A percentile compares a stretch with the other conserved stretches of the same genome.
Conservation (phyloP, 92 coral and sea anemone species). For the Phenganax marumi region DNA sequence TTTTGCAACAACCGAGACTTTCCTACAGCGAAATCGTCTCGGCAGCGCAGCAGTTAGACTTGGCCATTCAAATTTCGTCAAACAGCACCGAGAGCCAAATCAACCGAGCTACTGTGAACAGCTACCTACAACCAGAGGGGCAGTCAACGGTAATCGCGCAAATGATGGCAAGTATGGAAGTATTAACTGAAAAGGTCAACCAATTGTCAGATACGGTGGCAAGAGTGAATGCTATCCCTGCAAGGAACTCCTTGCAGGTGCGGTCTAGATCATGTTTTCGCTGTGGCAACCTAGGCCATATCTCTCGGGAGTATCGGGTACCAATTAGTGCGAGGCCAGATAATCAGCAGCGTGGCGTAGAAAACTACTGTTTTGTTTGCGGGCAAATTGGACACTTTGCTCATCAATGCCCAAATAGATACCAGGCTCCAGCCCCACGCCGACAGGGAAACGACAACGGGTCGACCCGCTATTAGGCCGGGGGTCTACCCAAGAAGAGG, state of each 20-base stretch:
- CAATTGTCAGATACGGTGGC: constrained; percentile 11
- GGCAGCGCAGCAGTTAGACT: constrained; percentile 19
- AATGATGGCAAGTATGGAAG: constrained; percentile 13
- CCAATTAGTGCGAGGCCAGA: background rate
- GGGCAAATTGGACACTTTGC: constrained; percentile 34
- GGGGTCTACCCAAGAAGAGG: background rate
- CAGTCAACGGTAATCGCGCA: constrained; percentile 29
- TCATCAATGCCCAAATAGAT: constrained; percentile 12
- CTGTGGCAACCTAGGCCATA: constrained; percentile 19
- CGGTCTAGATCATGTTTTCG: constrained; percentile 3
- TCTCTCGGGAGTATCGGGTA: background rate
- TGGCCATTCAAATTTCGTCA: constrained; percentile 19
- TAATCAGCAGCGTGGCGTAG: background rate
- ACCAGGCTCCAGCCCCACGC: constrained; percentile 16
- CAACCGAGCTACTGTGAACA: constrained; percentile 3
- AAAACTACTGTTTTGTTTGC: constrained; percentile 7
- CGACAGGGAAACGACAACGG: constrained; percentile 25
- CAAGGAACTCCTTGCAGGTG: constrained; percentile 9
- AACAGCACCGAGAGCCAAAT: constrained; percentile 1
- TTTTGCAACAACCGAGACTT: background rate
- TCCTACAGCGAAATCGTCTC: background rate
- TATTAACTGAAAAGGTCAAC: constrained; percentile 21
- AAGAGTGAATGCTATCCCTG: constrained; percentile 5
- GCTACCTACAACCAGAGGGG: background rate
- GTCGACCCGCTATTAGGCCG: constrained; percentile 28